Percentiles rank a stretch among this genome's conserved stretches.
Conservation (phyloP, 2,888 invertebrate genomes). For the Euzetes globulus region DNA sequence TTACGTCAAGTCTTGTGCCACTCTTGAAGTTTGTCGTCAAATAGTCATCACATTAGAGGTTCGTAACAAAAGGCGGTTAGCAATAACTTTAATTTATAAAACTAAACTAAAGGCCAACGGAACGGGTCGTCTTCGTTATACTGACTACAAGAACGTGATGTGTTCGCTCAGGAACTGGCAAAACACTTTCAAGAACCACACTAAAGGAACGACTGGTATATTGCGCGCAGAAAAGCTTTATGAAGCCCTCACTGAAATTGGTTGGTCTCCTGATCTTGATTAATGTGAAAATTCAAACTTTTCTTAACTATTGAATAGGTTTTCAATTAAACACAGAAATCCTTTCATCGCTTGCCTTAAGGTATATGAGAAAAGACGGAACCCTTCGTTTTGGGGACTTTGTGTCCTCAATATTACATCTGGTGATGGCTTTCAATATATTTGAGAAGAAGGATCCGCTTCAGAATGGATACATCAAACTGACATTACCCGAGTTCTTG, state of each 20-base stretch:
- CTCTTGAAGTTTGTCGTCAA: constrained; percentile 82
- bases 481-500: constrained; percentile 72
- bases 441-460: constrained; percentile 68
- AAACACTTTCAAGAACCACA: constrained; percentile 76
- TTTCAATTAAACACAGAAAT: constrained; percentile 78
- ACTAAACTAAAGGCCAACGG: constrained; percentile 57
- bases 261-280: constrained; percentile 47
- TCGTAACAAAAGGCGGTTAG: too few relatives aligned
- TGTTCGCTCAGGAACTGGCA: constrained; percentile 86
- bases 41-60: constrained; percentile 81
- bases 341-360: constrained; percentile 67
- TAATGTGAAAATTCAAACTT: neutral
- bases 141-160: constrained; percentile 83
- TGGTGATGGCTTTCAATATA: constrained; percentile 80
- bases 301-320: constrained; percentile 49
- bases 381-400: constrained; percentile 85
- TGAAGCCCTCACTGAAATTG: constrained; percentile 76
- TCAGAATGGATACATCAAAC: constrained; percentile 70
- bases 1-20: constrained; percentile 87
- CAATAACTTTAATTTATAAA: neutral
- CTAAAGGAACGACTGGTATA: constrained; percentile 82
- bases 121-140: constrained; percentile 69
- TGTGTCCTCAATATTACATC: constrained; percentile 76
- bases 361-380: constrained; percentile 87
- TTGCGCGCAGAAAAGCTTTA: constrained; percentile 73